Evolutionary conservation across 2,888 invertebrate species (phyloP).

Genomic region (Euclidia mi): DNA sequence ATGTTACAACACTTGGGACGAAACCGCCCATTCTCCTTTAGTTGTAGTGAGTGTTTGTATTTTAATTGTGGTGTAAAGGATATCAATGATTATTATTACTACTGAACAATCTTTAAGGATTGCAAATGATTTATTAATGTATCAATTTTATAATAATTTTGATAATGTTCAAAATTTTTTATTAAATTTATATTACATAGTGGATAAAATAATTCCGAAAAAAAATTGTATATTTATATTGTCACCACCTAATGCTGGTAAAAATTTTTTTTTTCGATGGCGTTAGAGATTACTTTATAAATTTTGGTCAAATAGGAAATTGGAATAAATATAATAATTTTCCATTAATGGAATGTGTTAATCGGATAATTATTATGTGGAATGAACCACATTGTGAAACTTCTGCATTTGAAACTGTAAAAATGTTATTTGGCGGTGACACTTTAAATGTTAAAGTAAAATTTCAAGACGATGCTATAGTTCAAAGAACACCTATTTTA

Average conservation of each 20-base stretch:
- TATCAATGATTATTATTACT: too few species aligned
- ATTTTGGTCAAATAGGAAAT: constrained; percentile 27
- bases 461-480: constrained; percentile 19
- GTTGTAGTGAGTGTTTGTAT: too few species aligned
- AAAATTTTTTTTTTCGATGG: constrained; percentile 30
- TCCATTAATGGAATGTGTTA: constrained; percentile 23
- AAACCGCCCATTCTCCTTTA: too few species aligned
- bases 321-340: constrained; percentile 22
- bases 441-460: too few species aligned
- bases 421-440: too few species aligned
- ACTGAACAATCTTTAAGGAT: too few species aligned
- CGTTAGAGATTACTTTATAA: constrained; percentile 20
- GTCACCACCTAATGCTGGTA: constrained; percentile 23
- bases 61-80: too few species aligned
- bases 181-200: constrained; percentile 10
- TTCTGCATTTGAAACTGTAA: constrained; percentile 18
- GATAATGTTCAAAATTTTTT: constrained; percentile 11
- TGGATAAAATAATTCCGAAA: constrained; percentile 21
- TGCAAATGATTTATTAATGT: too few species aligned
- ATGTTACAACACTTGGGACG: too few species aligned
- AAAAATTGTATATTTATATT: constrained; percentile 24
- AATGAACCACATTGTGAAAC: constrained; percentile 26
- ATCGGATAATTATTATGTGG: constrained; percentile 18
- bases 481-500: constrained; percentile 10
- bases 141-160: constrained; percentile 3